Base-by-base conservation (phyloP, 1,140 invertebrate species). In the Temnothorax nylanderi region DNA sequence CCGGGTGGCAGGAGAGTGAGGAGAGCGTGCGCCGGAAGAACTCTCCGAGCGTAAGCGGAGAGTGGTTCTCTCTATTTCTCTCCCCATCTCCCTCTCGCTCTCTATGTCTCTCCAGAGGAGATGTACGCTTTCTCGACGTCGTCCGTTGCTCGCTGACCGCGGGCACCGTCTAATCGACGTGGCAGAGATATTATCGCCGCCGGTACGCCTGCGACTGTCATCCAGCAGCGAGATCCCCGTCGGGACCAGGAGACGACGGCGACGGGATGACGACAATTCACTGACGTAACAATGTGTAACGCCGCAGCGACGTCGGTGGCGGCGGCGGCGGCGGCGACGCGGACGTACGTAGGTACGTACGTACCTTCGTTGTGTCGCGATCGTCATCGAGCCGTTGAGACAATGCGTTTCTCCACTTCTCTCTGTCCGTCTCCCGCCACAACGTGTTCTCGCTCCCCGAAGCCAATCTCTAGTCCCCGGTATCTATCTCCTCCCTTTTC, bases 131-230 rank as follows among this genome's bases (percentile, higher is more conserved):
- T 86, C 69, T 51, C 75, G 49, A 74, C 41, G 71, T 49, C 58
- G 21, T 67, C 78, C 49, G 86, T 85, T 69, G 81, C 81, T 85
- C 86, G 47, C 58, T 85, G 85, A 86, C 60, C 75, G 58, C 58
- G 21, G 49, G 89, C 88, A 81, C 69, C 81, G 88, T 90, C 89
- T 90, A 88, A 90, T 90, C 89, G 89, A 90, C 88, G 67, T 64
- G n/a, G 85, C 74, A 11, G 72, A 88, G 89, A 90, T 90, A 82
- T 85, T 90, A 90, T 90, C 89, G 54, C 56, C 71, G 62, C 26
- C 47, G 56, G 58, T 64, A 77, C 64, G 76, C 58, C 47, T 10
- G 34, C 34, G 74, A 85, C 88, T 90, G 89, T 90, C 89, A 90
- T 88, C 85, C 88, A 49, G 58, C 67, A 49, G 56, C 86, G 84